These are phyloP conservation scores for Vespertilio murinus DNA, from an alignment of 2,797 vertebrate genomes.

Conservation along the genomic window DNA sequence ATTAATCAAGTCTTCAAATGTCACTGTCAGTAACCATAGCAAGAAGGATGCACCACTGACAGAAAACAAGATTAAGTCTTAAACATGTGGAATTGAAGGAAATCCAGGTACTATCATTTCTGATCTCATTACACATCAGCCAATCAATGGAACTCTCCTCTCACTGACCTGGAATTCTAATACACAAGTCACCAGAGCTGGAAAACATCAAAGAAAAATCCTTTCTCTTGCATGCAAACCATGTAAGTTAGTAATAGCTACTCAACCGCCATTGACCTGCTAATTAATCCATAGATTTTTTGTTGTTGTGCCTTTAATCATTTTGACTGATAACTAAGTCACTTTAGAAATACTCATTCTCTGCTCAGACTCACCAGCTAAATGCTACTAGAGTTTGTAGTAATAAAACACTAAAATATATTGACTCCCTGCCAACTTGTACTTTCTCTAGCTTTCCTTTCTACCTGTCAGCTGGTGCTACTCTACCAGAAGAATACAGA, in stretches of 20 bases:
- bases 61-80: slow-evolving; percentile 72
- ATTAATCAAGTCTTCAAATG: slow-evolving; percentile 53
- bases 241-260: slow-evolving; percentile 87
- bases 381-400: slow-evolving; percentile 82
- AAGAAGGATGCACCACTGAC: slow-evolving; percentile 53
- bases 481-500: slow-evolving; percentile 80
- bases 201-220: slow-evolving; percentile 80
- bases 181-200: slow-evolving; percentile 14
- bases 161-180: slow-evolving; percentile 71
- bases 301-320: slow-evolving; percentile 83
- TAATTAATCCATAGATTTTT: slow-evolving; percentile 87
- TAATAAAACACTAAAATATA: slow-evolving; percentile 88
- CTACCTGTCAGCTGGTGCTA: slow-evolving; percentile 72
- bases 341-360: slow-evolving; percentile 83
- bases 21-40: slow-evolving; percentile 34
- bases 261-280: slow-evolving; percentile 84
- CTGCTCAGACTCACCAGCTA: slow-evolving; percentile 81
- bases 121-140: slow-evolving; percentile 69
- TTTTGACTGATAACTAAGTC: slow-evolving; percentile 81
- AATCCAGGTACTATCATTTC: slow-evolving; percentile 53
- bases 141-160: slow-evolving; percentile 65
- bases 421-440: slow-evolving; percentile 84
- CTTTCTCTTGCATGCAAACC: slow-evolving; percentile 79
- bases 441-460: slow-evolving; percentile 75
- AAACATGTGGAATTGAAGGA: slow-evolving; percentile 55